phyloP scores from a whole-genome alignment of 2,113 vertebrate genomes.

The Micronycteris hirsuta region DNA sequence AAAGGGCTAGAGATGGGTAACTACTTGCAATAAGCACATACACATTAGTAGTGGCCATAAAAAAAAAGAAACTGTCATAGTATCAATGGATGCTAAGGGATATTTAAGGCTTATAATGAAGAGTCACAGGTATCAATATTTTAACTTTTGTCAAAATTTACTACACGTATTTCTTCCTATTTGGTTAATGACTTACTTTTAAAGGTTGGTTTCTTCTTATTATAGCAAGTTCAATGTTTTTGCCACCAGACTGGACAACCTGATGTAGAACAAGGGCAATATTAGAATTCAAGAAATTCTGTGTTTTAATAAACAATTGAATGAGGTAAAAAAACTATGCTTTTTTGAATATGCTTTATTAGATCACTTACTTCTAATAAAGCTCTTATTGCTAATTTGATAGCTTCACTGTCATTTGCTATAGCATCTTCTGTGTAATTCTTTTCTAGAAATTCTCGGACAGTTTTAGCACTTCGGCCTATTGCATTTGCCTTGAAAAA shows the following conservation, averaged over 20 bases:
- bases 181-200: conserved; percentile 77
- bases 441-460: conserved; percentile 88
- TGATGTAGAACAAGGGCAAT: conserved; percentile 52
- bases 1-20: not conserved
- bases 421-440: conserved; percentile 86
- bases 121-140: conserved; percentile 67
- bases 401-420: conserved; percentile 83
- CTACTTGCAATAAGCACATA: not conserved
- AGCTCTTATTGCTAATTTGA: conserved; percentile 86
- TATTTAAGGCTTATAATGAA: conserved; percentile 54
- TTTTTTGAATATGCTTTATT: conserved; percentile 24
- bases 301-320: conserved; percentile 22
- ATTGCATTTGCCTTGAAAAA: conserved; percentile 84
- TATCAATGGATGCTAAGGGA: conserved; percentile 57
- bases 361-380: conserved; percentile 85
- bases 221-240: conserved; percentile 85
- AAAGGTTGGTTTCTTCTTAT: conserved; percentile 86
- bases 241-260: conserved; percentile 87
- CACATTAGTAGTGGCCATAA: conserved; percentile 35
- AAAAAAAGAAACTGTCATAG: conserved; percentile 62
- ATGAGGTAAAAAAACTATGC: not conserved
- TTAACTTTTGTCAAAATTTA: conserved; percentile 55
- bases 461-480: conserved; percentile 86
- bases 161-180: not conserved
- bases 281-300: conserved; percentile 39